These are phyloP conservation scores for Acridotheres tristis DNA, from an alignment of 2,797 vertebrate species.

Conservation along the genomic window DNA sequence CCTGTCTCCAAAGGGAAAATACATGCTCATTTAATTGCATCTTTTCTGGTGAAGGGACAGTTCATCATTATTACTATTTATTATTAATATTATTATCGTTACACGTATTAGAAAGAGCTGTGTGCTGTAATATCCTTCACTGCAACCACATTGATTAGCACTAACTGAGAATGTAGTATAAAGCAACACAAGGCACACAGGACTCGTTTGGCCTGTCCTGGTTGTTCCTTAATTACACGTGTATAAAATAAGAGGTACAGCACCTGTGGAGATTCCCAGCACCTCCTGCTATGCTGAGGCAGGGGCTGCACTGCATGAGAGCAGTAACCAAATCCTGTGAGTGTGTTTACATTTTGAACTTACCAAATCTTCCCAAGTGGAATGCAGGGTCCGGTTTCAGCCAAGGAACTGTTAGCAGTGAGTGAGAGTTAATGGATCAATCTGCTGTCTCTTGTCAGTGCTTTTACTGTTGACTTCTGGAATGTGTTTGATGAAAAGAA, in stretches of 20 bases:
- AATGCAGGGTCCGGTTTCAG: constrained; percentile 85
- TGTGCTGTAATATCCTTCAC: constrained; percentile 8
- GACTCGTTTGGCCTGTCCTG: constrained; percentile 58
- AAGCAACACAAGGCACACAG: not conserved
- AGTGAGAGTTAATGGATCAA: constrained; percentile 94
- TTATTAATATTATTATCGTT: constrained; percentile 25
- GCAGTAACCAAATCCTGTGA: constrained; percentile 52
- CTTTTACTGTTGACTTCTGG: constrained; percentile 91
- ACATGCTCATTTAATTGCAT: not conserved
- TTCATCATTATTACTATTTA: not conserved
- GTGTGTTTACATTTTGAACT: constrained; percentile 78
- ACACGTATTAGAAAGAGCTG: constrained; percentile 21
- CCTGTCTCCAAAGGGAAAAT: not conserved
- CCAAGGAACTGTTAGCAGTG: constrained; percentile 93
- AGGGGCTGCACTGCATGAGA: constrained; percentile 32
- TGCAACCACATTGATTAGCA: constrained; percentile 43
- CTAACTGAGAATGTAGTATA: not conserved
- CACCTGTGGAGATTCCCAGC: constrained; percentile 58
- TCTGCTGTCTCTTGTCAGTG: constrained; percentile 89
- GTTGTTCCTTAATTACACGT: constrained; percentile 17
- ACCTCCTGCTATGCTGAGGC: constrained; percentile 18
- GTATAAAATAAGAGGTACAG: constrained; percentile 30
- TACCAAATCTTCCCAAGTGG: constrained; percentile 80
- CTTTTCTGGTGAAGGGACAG: constrained; percentile 11
- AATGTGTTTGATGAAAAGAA: constrained; percentile 97